phyloP scores from a whole-genome alignment of 2,888 invertebrate genomes.

The Mesoligia furuncula region DNA sequence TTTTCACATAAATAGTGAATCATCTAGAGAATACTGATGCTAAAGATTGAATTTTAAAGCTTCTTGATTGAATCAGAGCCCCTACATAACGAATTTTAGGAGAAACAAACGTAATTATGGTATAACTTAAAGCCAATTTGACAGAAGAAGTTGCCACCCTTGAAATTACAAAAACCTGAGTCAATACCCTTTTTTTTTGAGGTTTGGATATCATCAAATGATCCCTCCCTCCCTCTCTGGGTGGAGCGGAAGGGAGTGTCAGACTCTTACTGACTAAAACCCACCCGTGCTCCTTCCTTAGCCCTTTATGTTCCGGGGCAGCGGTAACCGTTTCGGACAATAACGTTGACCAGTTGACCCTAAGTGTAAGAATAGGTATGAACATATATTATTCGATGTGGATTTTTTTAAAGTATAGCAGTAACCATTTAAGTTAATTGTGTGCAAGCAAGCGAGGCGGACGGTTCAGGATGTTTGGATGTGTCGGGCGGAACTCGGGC shows the following conservation, averaged over 20 bases:
- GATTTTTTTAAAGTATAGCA: slow-evolving; percentile 28
- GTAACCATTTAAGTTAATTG: slow-evolving; percentile 45
- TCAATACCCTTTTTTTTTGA: too few relatives aligned
- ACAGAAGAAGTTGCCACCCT: background rate
- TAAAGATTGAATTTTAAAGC: background rate
- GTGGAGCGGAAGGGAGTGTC: too few relatives aligned
- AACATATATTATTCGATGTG: background rate
- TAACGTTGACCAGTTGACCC: too few relatives aligned
- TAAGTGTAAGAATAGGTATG: background rate
- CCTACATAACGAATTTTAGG: background rate
- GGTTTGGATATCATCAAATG: too few relatives aligned
- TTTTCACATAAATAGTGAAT: background rate
- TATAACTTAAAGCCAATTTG: background rate
- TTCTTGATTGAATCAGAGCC: background rate
- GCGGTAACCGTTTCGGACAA: too few relatives aligned
- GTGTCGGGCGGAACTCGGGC: slow-evolving; percentile 37
- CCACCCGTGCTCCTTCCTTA: too few relatives aligned
- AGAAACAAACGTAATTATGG: background rate
- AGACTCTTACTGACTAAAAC: too few relatives aligned
- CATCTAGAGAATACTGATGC: background rate
- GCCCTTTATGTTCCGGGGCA: too few relatives aligned
- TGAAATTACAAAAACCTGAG: background rate
- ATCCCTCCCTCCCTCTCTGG: too few relatives aligned
- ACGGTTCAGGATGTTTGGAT: slow-evolving; percentile 50
- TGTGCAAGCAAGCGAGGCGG: slow-evolving; percentile 49